These are phyloP conservation scores for Drosophila kanekoi DNA, from an alignment of 2,888 invertebrate genomes.

Conservation along the genomic window DNA sequence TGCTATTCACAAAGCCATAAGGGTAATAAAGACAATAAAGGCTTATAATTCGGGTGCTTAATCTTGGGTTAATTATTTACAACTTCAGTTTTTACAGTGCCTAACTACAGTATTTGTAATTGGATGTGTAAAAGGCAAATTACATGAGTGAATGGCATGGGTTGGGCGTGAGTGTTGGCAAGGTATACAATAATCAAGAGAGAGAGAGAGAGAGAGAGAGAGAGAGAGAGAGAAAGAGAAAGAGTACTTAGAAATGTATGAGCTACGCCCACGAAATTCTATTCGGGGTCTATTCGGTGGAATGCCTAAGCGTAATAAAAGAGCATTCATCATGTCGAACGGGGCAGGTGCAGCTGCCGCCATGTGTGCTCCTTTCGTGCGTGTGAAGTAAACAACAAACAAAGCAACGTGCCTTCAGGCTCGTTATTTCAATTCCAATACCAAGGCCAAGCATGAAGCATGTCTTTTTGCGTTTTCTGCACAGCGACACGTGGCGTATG, in stretches of 20 bases:
- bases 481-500: constrained; percentile 36
- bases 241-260: constrained; percentile 67
- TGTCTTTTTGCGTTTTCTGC: neutral
- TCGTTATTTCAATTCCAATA: constrained; percentile 38
- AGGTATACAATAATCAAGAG: constrained; percentile 9
- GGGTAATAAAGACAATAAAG: neutral
- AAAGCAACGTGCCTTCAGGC: constrained; percentile 29
- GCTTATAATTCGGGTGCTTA: neutral
- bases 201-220: no score
- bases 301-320: constrained; percentile 54
- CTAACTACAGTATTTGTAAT: neutral
- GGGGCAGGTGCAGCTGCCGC: constrained; percentile 35
- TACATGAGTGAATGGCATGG: neutral
- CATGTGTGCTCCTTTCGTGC: neutral
- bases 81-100: neutral
- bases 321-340: constrained; percentile 63
- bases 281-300: constrained; percentile 2
- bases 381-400: constrained; percentile 27
- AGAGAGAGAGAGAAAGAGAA: neutral
- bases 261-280: constrained; percentile 52
- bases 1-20: neutral
- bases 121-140: neutral
- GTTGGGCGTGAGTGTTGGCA: neutral
- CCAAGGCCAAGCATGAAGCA: constrained; percentile 16
- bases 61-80: constrained; percentile 1